A percentile compares a stretch with the other conserved stretches of the same genome.
Evolutionary conservation across 2,113 vertebrate species (phyloP).

Genomic region (Paratilapia polleni): DNA sequence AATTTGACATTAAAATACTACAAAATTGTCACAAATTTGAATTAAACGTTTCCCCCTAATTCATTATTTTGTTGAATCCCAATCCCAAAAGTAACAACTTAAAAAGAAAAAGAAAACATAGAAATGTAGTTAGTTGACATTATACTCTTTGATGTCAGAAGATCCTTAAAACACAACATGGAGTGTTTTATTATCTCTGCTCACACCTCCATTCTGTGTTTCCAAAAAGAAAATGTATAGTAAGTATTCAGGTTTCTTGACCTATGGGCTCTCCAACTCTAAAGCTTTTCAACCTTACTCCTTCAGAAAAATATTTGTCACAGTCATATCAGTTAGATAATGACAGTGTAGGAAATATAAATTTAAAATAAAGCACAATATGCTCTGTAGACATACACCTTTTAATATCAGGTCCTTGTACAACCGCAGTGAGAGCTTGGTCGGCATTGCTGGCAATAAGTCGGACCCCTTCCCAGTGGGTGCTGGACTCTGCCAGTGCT

Average conservation of each 20-base stretch:
- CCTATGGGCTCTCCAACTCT: neutral
- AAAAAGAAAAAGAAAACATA: too few species aligned
- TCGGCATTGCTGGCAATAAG: neutral
- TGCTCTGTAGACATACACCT: neutral
- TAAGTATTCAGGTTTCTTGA: neutral
- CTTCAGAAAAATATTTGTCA: neutral
- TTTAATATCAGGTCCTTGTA: neutral
- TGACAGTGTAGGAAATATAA: neutral
- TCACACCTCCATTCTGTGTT: neutral
- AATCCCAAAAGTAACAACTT: too few species aligned
- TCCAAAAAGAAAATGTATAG: neutral
- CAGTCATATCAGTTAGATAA: neutral
- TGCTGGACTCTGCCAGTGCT: neutral
- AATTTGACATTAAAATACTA: too few species aligned
- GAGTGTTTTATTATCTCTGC: too few species aligned
- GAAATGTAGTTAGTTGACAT: too few species aligned
- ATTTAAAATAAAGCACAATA: neutral
- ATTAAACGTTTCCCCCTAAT: too few species aligned
- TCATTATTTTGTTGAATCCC: too few species aligned
- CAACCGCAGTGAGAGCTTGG: neutral
- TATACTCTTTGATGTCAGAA: too few species aligned
- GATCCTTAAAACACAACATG: too few species aligned
- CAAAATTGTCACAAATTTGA: too few species aligned
- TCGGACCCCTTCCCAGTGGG: neutral
- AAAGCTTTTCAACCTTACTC: neutral